Evolutionary conservation across 1,140 invertebrate species (phyloP), one percentile per base, ranked within the genome.

Genomic region (Charaxes varanes): DNA sequence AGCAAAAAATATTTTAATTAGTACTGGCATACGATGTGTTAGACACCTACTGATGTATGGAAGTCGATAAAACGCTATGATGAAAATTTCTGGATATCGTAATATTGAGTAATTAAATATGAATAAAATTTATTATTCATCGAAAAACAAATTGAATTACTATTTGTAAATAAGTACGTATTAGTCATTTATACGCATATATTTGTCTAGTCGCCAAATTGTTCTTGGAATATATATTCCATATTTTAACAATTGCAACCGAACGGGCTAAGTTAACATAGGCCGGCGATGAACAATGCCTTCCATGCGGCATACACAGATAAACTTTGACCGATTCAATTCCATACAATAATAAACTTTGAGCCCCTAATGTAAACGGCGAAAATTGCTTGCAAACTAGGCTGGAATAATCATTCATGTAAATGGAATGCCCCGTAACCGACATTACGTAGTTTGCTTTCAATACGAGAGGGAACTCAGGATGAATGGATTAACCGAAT

Each of bases 401-500:
- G 33, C 41, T 45, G 60, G 57, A 67, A 70, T 68, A 68, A 72
- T 76, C 65, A 76, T 71, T 69, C 69, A 71, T 71, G 62, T 67
- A 72, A 73, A 73, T 77, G 53, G 54, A 50, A 64, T 64, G 64
- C 58, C 61, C 58, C 57, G 55, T 61, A 58, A 63, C 53, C 65
- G 44, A 61, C 57, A 60, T 71, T 62, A 71, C 61, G 56, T 62
- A 76, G 68, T 71, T 71, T 65, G 55, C 55, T 51, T 53, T 50
- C 58, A 53, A 69, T 66, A 53, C 52, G 35, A 55, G 43, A 69
- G 53, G 54, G 47, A 61, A 60, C 50, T 59, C 56, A 53, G 56
- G 48, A 66, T 64, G 55, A 67, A 65, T 71, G 55, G 57, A 71
- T 72, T 66, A 70, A 61, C 54, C 41, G 45, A 59, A 64, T 54